Conservation (phyloP, 2,113 vertebrate species). For the Cercocebus atys region DNA sequence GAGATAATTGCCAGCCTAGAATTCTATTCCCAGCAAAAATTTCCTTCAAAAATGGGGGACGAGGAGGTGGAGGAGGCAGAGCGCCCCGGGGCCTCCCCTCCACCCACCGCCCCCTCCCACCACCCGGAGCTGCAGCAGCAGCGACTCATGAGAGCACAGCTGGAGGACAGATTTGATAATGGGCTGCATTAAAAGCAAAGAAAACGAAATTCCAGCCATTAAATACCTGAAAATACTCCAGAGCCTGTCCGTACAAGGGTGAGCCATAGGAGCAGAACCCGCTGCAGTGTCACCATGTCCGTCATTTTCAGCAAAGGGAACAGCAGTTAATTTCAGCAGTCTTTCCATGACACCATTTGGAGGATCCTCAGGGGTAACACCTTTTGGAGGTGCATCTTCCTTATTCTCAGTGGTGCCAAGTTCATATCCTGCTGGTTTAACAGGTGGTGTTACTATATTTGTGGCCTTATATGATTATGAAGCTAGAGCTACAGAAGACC, state of each 20-base stretch:
- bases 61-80: too few species aligned
- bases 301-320: slow-evolving; percentile 86
- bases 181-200: slow-evolving; percentile 97
- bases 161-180: slow-evolving; percentile 85
- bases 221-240: slow-evolving; percentile 91
- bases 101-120: too few species aligned
- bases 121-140: too few species aligned
- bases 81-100: too few species aligned
- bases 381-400: slow-evolving; percentile 93
- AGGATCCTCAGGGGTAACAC: slow-evolving; percentile 91
- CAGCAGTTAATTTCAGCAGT: slow-evolving; percentile 87
- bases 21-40: background rate
- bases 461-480: slow-evolving; percentile 99
- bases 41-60: background rate
- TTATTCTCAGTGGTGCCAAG: slow-evolving; percentile 91
- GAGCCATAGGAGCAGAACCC: slow-evolving; percentile 90
- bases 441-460: slow-evolving; percentile 97
- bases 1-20: background rate
- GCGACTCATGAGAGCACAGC: too few species aligned
- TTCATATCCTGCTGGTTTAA: slow-evolving; percentile 91
- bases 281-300: slow-evolving; percentile 84
- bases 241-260: slow-evolving; percentile 85
- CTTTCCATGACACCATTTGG: slow-evolving; percentile 93
- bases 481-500: slow-evolving; percentile 97
- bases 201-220: slow-evolving; percentile 91